A percentile compares a stretch with the other conserved stretches of the same genome.
phyloP scores from a whole-genome alignment of 1,140 invertebrate species.

The Leptoteleia sp. region DNA sequence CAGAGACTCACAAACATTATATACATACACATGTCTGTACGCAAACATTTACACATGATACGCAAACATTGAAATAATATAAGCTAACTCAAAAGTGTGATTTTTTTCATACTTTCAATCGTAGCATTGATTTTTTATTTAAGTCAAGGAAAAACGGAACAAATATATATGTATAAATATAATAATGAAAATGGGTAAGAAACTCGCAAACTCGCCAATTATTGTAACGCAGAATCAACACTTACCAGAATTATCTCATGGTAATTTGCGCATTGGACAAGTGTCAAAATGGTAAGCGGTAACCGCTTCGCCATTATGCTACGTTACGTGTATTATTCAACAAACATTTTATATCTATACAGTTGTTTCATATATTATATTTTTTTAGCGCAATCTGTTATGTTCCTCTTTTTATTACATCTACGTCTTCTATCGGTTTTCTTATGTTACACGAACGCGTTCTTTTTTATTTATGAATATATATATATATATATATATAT shows the following conservation, averaged over 20 bases:
- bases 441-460: conserved; percentile 52
- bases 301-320: conserved; percentile 31
- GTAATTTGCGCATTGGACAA: conserved; percentile 71
- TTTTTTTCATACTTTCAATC: conserved; percentile 30
- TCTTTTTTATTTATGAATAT: conserved; percentile 63
- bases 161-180: conserved; percentile 49
- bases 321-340: conserved; percentile 72
- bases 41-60: conserved; percentile 20
- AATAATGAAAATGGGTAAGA: conserved; percentile 53
- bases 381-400: conserved; percentile 75
- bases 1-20: conserved; percentile 13
- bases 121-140: conserved; percentile 34
- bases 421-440: conserved; percentile 69
- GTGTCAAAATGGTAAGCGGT: conserved; percentile 45
- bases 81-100: conserved; percentile 22
- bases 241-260: conserved; percentile 71
- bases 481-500: too few relatives aligned
- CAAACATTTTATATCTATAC: conserved; percentile 74
- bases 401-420: conserved; percentile 73
- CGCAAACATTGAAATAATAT: conserved; percentile 21
- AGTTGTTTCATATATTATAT: conserved; percentile 74
- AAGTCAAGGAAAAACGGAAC: conserved; percentile 1
- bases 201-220: conserved; percentile 63
- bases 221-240: conserved; percentile 46
- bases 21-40: conserved; percentile 45